Percentiles rank a stretch among this genome's conserved stretches.
Conservation (phyloP, 2,888 invertebrate species). For the Acrocyrtus sp. region DNA sequence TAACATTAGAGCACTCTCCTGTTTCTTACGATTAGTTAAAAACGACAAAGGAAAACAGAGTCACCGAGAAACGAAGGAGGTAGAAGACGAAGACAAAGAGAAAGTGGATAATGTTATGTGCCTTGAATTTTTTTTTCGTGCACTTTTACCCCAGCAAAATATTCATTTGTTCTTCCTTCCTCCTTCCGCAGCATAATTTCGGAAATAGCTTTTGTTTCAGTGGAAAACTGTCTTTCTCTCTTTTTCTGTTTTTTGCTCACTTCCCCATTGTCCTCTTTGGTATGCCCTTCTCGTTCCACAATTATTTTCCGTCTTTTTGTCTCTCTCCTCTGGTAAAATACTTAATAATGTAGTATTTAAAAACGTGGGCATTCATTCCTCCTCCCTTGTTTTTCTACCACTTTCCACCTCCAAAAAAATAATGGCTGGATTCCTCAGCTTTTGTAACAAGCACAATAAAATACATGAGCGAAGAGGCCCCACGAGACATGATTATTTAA, state of each 20-base stretch:
- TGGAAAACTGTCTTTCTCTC: background rate
- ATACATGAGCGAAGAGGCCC: slow-evolving; percentile 37
- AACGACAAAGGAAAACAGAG: no score
- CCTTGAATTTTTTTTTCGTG: background rate
- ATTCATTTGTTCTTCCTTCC: no score
- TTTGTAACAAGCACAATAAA: slow-evolving; percentile 62
- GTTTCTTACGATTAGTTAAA: background rate
- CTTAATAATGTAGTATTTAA: background rate
- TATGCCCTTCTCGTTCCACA: slow-evolving; percentile 62
- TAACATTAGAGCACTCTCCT: slow-evolving; percentile 2
- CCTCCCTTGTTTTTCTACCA: background rate
- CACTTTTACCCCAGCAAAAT: no score
- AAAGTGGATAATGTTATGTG: background rate
- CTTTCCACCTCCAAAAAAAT: background rate
- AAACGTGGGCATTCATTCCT: no score
- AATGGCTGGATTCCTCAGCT: slow-evolving; percentile 56
- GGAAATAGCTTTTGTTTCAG: no score
- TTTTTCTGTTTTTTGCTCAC: background rate
- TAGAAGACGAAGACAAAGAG: background rate
- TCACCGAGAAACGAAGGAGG: no score
- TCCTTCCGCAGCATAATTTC: no score
- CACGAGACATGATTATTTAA: slow-evolving; percentile 40
- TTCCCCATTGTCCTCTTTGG: slow-evolving; percentile 35
- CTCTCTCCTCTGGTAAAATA: background rate
- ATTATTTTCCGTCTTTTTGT: slow-evolving; percentile 62